Base-by-base conservation (phyloP, 2,888 invertebrate species). In the Criorhina ranunculi region DNA sequence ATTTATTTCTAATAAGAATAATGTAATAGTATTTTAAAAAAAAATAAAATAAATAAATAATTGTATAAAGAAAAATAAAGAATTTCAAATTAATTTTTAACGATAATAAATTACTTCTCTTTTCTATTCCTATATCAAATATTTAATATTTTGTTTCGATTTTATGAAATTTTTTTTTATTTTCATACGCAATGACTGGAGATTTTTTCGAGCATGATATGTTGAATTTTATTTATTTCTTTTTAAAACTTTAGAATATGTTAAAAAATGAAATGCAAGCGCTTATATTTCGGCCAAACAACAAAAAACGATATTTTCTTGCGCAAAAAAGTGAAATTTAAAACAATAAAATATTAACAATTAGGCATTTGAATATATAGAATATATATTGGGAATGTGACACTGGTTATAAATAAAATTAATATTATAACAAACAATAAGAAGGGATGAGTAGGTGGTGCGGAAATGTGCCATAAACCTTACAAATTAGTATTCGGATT, bases 151-250 rank as follows among this genome's bases (percentile, higher is more conserved):
- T 66, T 31, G 24, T 66, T 37, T 55, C 67, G 44, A 75, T 80
- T 64, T 53, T 42, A 75, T 75, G 53, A 24, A 24, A 75, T 62
- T 62, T 62, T 77, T 57, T 62, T 55, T 51, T 60, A 42, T 67
- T 62, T 83, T 83, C 72, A 64, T 83, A 79, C 79, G 83, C 83
- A 83, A 83, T 83, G 83, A 83, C 83, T 83, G 83, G 83, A 83
- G 83, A 83, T 83, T 83, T 83, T 73, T 77, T 82, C 77, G 72
- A 82, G 72, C 66, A 77, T 70, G 42, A 64, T 59, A 51, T 67
- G 49, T 80, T 67, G 67, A 77, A 17, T 55, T 49, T 37, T 66
- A 29, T n/a, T 40, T 44, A 5, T 33, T 35, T 51, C 35, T 64
- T 64, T 51, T n/a, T 29, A 9, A 19, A 44, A 62, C 5, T 53